Base-by-base conservation (phyloP, 2,888 invertebrate species). In the Nomada ferruginata region DNA sequence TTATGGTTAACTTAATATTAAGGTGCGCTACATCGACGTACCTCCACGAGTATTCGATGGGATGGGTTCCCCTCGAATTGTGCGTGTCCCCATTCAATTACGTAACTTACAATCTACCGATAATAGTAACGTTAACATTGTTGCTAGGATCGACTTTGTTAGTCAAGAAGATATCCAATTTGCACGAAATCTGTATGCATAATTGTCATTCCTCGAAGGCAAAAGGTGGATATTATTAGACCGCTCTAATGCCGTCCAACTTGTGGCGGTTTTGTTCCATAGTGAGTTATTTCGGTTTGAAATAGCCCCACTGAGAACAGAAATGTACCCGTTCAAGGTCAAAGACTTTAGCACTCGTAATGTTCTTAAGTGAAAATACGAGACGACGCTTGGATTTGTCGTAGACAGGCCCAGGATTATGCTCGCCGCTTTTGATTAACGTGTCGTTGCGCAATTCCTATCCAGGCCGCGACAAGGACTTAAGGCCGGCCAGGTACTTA, bases 251-350 rank as follows among this genome's bases (percentile, higher is more conserved):
- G 65, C 20, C 36, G n/a, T 50, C n/a, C 53, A 71, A 81, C 47
- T 53, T 20, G 57, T 66, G 44, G 4, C 18, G 18, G 36, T 76
- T 76, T 82, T 47, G 44, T 53, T 65, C n/a, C 53, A 53, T 53
- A 53, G 42, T 1, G 72, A 47, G 68, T 76, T 64, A 60, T 82
- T 76, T 82, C 64, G 68, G 57, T 53, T 82, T 50, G 50, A 72
- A 82, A 76, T 68, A 63, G 71, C 59, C 53, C 47, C 36, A 64
- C 55, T 59, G 55, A 23, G 36, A 57, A 53, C 63, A 47, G 68
- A 44, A 82, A 50, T 68, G 63, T 57, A 26, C 53, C 42, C 52
- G 23, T 59, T 65, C 76, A 82, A 82, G 76, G 82, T 18, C 71
- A 44, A 57, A 44, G 15, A 59, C 63, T 29, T 47, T 52, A 50